These are phyloP conservation scores for Nasonia giraulti DNA, from an alignment of 1,140 invertebrate species.

Conservation along the genomic window DNA sequence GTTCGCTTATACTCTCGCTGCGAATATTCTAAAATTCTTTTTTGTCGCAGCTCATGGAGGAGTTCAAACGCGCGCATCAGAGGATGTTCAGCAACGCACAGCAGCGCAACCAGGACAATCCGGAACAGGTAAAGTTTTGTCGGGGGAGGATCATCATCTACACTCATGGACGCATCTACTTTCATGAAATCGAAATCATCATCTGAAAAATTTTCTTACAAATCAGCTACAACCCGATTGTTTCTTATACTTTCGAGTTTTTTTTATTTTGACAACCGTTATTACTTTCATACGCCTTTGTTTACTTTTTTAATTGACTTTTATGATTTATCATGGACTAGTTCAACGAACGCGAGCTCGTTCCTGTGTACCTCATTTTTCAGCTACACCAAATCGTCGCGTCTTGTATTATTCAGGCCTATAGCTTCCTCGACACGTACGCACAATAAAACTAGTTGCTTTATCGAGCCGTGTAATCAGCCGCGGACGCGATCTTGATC, in stretches of 20 bases:
- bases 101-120: constrained; percentile 61
- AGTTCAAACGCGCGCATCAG: constrained; percentile 88
- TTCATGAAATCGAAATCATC: not conserved
- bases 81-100: constrained; percentile 84
- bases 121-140: constrained; percentile 36
- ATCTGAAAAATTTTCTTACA: constrained; percentile 46
- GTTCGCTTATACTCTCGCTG: not conserved
- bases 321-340: not conserved
- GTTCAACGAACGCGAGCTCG: not conserved
- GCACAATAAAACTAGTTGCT: no score
- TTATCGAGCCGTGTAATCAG: not conserved
- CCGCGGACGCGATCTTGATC: not conserved
- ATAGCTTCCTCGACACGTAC: no score
- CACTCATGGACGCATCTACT: not conserved
- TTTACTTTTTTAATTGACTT: not conserved
- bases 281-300: not conserved
- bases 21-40: not conserved
- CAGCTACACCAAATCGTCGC: not conserved
- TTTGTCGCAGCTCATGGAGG: constrained; percentile 84
- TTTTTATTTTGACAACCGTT: not conserved
- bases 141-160: not conserved
- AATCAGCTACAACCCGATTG: constrained; percentile 15
- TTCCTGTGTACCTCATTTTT: not conserved
- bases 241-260: not conserved
- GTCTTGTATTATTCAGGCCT: no score